Conservation (phyloP, 2,888 invertebrate species). For the Synergus laeviventris region DNA sequence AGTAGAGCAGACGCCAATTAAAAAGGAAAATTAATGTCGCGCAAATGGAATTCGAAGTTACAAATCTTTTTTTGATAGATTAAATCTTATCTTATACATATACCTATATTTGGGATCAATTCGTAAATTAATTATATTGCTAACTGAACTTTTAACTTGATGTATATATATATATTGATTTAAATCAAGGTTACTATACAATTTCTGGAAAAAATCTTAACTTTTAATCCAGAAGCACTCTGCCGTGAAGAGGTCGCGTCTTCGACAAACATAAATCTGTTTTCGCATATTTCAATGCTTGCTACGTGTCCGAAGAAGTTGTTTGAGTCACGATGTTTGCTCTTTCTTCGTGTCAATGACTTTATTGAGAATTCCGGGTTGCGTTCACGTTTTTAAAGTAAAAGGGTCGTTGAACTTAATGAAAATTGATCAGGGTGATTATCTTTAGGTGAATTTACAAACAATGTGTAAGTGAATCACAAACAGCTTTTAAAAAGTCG, state of each 20-base stretch:
- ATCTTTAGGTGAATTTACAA: neutral
- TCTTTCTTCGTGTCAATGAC: slow-evolving; percentile 33
- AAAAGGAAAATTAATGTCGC: slow-evolving; percentile 21
- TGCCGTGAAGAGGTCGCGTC: slow-evolving; percentile 20
- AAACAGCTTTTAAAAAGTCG: neutral
- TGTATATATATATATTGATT: neutral
- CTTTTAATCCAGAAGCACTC: slow-evolving; percentile 6
- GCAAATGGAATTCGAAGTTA: neutral
- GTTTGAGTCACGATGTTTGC: slow-evolving; percentile 37
- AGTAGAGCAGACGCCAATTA: slow-evolving; percentile 20
- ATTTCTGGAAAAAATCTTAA: slow-evolving; percentile 5
- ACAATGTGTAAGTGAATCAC: neutral
- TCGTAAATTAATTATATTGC: neutral
- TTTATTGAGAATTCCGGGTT: slow-evolving; percentile 37
- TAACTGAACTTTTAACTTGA: neutral
- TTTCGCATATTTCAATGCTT: slow-evolving; percentile 36
- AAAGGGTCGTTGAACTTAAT: slow-evolving; percentile 16
- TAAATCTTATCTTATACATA: neutral
- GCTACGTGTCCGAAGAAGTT: slow-evolving; percentile 32
- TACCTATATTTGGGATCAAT: no score
- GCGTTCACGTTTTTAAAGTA: slow-evolving; percentile 4
- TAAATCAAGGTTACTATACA: neutral
- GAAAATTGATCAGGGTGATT: neutral
- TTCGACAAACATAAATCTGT: slow-evolving; percentile 36
- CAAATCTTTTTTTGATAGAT: neutral